A percentile compares a stretch with the other conserved stretches of the same genome.
These are phyloP conservation scores for Uromys caudimaculatus DNA, from an alignment of 2,797 vertebrate species.

Conservation along the genomic window DNA sequence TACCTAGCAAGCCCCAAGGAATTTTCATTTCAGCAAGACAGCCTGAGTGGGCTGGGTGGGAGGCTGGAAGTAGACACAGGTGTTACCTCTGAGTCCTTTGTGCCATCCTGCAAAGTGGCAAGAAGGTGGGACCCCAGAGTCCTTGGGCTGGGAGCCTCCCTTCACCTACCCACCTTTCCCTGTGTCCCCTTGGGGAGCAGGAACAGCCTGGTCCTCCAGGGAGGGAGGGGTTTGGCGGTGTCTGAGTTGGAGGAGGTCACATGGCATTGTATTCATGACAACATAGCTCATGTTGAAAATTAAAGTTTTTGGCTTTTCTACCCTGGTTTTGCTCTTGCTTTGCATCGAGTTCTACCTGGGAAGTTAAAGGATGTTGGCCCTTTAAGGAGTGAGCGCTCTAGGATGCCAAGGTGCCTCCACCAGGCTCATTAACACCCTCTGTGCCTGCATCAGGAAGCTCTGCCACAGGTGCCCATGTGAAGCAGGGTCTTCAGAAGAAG, in stretches of 20 bases:
- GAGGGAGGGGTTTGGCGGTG: conserved; percentile 48
- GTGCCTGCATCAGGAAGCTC: neutral
- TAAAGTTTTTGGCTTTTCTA: conserved; percentile 86
- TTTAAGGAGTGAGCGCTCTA: neutral
- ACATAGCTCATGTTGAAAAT: conserved; percentile 83
- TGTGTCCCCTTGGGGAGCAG: conserved; percentile 49
- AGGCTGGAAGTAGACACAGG: neutral
- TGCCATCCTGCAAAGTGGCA: neutral
- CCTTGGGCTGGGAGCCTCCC: neutral
- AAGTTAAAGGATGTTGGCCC: neutral
- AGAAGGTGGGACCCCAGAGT: neutral
- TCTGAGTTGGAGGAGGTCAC: conserved; percentile 61
- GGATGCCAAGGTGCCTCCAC: neutral
- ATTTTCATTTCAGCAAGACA: neutral
- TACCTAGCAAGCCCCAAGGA: neutral
- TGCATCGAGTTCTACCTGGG: neutral
- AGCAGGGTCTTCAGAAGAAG: neutral
- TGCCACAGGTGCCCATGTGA: neutral
- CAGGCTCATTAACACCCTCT: neutral
- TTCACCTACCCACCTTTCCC: conserved; percentile 6
- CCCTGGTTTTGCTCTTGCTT: conserved; percentile 45
- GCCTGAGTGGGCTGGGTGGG: conserved; percentile 43
- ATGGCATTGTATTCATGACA: conserved; percentile 78
- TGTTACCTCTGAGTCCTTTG: neutral
- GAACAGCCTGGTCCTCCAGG: conserved; percentile 43